A percentile compares a stretch with the other conserved stretches of the same genome.
These are phyloP conservation scores for Phylloscopus whistleri DNA, from an alignment of 2,113 vertebrate species.

Conservation along the genomic window DNA sequence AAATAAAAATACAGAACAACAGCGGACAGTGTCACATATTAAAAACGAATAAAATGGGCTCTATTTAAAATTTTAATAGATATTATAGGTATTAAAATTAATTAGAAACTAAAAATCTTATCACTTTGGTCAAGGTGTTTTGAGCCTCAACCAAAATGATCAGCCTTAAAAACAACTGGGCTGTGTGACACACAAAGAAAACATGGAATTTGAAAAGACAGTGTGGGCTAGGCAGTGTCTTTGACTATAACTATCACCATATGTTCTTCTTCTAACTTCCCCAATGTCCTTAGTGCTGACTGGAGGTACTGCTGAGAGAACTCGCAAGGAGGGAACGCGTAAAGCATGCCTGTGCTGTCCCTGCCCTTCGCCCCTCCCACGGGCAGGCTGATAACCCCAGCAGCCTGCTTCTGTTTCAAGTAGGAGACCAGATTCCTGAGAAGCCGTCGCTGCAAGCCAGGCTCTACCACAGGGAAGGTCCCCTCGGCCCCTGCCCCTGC, in stretches of 20 bases:
- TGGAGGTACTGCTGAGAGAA: constrained; percentile 97
- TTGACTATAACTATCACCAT: constrained; percentile 94
- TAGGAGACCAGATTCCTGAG: constrained; percentile 98
- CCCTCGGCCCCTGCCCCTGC: constrained; percentile 68
- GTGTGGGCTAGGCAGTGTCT: constrained; percentile 84
- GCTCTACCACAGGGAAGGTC: constrained; percentile 77
- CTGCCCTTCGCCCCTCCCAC: constrained; percentile 87
- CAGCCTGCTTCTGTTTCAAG: constrained; percentile 98
- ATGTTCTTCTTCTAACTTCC: constrained; percentile 94
- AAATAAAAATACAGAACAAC: constrained; percentile 82
- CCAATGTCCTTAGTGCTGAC: constrained; percentile 88
- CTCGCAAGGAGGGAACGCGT: constrained; percentile 94
- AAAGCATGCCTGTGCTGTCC: constrained; percentile 90
- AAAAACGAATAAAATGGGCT: constrained; percentile 74
- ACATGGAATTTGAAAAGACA: constrained; percentile 50
- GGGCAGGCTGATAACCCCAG: constrained; percentile 94
- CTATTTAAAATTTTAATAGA: constrained; percentile 66
- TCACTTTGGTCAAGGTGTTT: constrained; percentile 53
- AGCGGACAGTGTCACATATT: constrained; percentile 78
- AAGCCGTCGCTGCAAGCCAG: constrained; percentile 91
- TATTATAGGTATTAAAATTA: constrained; percentile 67
- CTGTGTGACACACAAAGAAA: constrained; percentile 69
- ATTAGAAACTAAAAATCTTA: constrained; percentile 70
- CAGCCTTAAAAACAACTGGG: constrained; percentile 68
- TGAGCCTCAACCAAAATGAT: constrained; percentile 60